These are phyloP conservation scores for Alaudala cheleensis DNA, from an alignment of 2,113 vertebrate species.

Conservation along the genomic window DNA sequence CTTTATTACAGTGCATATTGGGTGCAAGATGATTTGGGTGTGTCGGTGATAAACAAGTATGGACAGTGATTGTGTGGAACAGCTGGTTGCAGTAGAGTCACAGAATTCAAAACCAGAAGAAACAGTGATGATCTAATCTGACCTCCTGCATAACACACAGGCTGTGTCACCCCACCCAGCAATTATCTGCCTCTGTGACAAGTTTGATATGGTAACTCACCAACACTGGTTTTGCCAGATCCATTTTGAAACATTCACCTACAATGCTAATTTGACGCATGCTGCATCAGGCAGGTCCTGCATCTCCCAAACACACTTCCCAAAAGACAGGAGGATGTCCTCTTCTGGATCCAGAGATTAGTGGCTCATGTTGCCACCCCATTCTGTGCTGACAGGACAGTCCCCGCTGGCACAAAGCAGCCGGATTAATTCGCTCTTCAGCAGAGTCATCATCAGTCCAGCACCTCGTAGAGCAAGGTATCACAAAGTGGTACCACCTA, in stretches of 20 bases:
- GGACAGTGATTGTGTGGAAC: constrained; percentile 36
- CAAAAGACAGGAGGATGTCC: not conserved
- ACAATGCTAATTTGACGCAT: not conserved
- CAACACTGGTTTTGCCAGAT: constrained; percentile 41
- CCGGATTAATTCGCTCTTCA: not conserved
- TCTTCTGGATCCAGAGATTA: not conserved
- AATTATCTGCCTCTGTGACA: constrained; percentile 43
- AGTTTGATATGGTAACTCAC: constrained; percentile 23
- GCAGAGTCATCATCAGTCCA: accelerated
- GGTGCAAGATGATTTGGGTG: not conserved
- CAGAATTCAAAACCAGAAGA: constrained; percentile 38
- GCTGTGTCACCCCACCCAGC: constrained; percentile 30
- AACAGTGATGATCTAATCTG: constrained; percentile 58
- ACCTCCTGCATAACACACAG: constrained; percentile 26
- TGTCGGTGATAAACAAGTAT: constrained; percentile 30
- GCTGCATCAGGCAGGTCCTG: not conserved
- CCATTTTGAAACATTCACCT: constrained; percentile 38
- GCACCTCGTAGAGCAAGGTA: not conserved
- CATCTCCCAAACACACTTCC: not conserved
- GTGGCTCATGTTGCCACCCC: not conserved
- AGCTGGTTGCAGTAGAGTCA: constrained; percentile 35
- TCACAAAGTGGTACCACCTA: not conserved
- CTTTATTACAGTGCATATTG: not conserved
- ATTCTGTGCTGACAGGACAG: not conserved
- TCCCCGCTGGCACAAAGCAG: not conserved